Base-by-base conservation (phyloP, 2,113 vertebrate genomes). In the Asarcornis scutulata region DNA sequence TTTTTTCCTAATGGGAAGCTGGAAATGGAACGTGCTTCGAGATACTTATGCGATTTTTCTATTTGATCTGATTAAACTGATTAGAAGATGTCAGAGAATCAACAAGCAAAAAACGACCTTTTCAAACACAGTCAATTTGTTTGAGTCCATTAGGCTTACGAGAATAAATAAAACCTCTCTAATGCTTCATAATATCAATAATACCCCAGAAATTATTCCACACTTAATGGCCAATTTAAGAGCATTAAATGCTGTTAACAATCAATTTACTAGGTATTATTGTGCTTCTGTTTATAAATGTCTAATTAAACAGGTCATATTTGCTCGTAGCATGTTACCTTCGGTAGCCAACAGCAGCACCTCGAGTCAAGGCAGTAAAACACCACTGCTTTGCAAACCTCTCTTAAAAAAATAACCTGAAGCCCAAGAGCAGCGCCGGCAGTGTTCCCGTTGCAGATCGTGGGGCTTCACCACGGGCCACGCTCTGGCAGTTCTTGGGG, bases 121-220 rank as follows among this genome's bases (percentile, higher is more conserved):
- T 96, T 66, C 86, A 95, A 97, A 97, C 66, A 87, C 76, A 95
- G 90, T 95, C 86, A 64, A 96, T 97, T 98, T 97, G 91, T 87
- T 80, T 78, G 80, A 89, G 90, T 93, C 95, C 82, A 88, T 97
- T 95, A 68, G 59, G 74, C 95, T 97, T 95, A 91, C 13, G 71
- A 95, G 92, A 97, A 97, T 97, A 98, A 98, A 97, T 96, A 97
- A 97, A 97, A 95, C 95, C 89, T 95, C 93, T 96, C 87, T 91
- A 93, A 85, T 96, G 86, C 89, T 97, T 97, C 94, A 91, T 96
- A 95, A 83, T 94, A 96, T 96, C 96, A 97, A 21, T 93, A 97
- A 96, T 91, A 94, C 72, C 62, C 79, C 92, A 96, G 93, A 96
- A 97, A 97, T 95, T 69, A 97, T 93, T 96, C 93, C 17, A 8